Evolutionary conservation across 1,140 invertebrate species (phyloP).

Genomic region (Nephotettix cincticeps): DNA sequence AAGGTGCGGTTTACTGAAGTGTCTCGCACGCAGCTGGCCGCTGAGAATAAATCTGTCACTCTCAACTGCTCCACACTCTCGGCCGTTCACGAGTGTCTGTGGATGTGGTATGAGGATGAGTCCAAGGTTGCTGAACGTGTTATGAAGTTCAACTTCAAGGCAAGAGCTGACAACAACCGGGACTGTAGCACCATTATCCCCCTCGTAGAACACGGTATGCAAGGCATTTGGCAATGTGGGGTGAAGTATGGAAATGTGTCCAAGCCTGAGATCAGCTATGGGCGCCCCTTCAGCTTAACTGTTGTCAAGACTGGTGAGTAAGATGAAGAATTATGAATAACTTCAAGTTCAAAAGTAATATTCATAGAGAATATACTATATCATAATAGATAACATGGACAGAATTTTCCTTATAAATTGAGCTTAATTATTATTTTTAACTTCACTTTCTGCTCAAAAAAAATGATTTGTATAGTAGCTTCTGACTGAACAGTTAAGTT

Average conservation of each 20-base stretch:
- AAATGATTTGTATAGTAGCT: too few relatives aligned
- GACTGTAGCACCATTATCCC: neutral
- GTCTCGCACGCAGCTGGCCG: neutral
- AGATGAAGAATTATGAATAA: too few relatives aligned
- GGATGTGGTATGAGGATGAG: conserved; percentile 5
- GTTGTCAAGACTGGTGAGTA: neutral
- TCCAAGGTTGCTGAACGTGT: neutral
- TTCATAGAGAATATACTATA: too few relatives aligned
- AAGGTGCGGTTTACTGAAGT: neutral
- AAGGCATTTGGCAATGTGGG: conserved; percentile 4
- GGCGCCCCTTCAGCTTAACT: neutral
- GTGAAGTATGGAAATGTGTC: neutral
- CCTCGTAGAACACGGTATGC: neutral
- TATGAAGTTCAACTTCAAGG: neutral
- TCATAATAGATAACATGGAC: too few relatives aligned
- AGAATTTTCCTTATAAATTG: too few relatives aligned
- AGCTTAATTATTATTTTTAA: too few relatives aligned
- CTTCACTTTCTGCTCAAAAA: too few relatives aligned
- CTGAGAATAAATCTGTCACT: neutral
- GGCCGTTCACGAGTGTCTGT: neutral
- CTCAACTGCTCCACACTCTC: conserved; percentile 9
- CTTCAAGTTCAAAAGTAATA: too few relatives aligned
- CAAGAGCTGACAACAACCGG: neutral
- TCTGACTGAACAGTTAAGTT: too few relatives aligned
- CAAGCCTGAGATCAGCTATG: neutral